Evolutionary conservation across 30 jellyfish, hydroid and myxozoan genomes (phyloP), one percentile per base, ranked within the genome.

Genomic region (Aurelia coerulea): DNA sequence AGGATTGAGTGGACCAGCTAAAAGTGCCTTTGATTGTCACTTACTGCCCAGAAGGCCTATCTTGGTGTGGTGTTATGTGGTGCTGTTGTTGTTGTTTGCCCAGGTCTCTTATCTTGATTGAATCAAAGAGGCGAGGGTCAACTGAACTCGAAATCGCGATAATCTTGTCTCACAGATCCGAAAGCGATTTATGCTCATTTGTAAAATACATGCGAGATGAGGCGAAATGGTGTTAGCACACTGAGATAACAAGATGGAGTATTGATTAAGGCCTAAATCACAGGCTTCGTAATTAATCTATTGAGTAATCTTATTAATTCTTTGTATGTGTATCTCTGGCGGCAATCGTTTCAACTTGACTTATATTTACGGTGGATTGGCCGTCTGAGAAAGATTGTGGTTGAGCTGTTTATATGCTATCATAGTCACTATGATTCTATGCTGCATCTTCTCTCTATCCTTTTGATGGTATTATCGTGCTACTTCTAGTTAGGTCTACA

Each of bases 161-260:
- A 62, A 79, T 79, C 89, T 66, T 4, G 39, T 79, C 80, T 41
- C 75, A 41, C 80, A 69, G 74, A 79, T 65, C 80, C 89, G 80
- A 79, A 39, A 52, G 80, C 78, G 78, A 59, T 79, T 79, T 49
- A 51, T 32, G 56, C 67, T 51, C 79, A 58, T 79, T 79, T 60
- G 89, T 37, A 79, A 79, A 79, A 79, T 75, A 66, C 75, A 79
- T 79, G 72, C 51, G 33, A 79, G 71, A 60, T 84, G 88, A 41
- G 41, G 62, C 29, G 86, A 65, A 62, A 84, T 39, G 65, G 78
- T 49, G 56, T 73, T 62, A 29, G 23, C 66, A 19, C 16, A 60
- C 31, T 64, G 78, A 29, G 93, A 84, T 84, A 84, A 84, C 93
- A 65, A 84, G 93, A 84, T 84, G 74, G 74, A 39, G 34, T 51